These are phyloP conservation scores for Gopherus flavomarginatus DNA, from an alignment of 2,113 vertebrate genomes.

Conservation along the genomic window DNA sequence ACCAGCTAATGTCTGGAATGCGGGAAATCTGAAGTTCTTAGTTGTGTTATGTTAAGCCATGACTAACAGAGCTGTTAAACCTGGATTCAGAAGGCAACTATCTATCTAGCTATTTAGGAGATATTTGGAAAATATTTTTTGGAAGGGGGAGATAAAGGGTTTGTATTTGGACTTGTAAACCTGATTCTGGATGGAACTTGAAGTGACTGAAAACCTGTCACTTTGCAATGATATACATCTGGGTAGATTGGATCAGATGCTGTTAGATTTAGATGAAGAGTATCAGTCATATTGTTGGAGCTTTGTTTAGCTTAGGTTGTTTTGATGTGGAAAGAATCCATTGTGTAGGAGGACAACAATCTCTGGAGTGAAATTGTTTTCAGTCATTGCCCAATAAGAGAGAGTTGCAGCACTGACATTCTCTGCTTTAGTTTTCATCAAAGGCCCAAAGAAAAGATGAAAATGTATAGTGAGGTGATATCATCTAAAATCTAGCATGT, in stretches of 20 bases:
- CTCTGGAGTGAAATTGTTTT: not conserved
- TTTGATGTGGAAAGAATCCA: accelerated
- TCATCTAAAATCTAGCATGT: not conserved
- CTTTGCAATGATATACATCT: constrained; percentile 7
- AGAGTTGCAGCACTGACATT: not conserved
- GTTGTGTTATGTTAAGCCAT: not conserved
- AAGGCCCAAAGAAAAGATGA: not conserved
- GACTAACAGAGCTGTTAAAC: not conserved
- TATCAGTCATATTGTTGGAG: not conserved
- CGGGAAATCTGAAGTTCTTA: not conserved
- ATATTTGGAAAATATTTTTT: not conserved
- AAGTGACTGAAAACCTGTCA: not conserved
- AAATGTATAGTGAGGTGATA: not conserved
- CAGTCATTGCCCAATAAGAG: not conserved
- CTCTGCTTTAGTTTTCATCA: not conserved
- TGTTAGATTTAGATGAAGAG: accelerated
- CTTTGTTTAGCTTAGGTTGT: not conserved
- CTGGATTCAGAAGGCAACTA: not conserved
- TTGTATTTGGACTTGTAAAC: constrained; percentile 25
- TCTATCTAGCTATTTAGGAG: not conserved
- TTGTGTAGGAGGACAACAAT: not conserved
- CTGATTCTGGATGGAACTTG: constrained; percentile 36
- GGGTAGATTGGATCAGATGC: not conserved
- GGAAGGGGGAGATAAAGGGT: not conserved
- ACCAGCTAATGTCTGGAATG: not conserved